A percentile compares a stretch with the other conserved stretches of the same genome.
Conservation (phyloP, 2,113 vertebrate species). For the Paramisgurnus dabryanus region DNA sequence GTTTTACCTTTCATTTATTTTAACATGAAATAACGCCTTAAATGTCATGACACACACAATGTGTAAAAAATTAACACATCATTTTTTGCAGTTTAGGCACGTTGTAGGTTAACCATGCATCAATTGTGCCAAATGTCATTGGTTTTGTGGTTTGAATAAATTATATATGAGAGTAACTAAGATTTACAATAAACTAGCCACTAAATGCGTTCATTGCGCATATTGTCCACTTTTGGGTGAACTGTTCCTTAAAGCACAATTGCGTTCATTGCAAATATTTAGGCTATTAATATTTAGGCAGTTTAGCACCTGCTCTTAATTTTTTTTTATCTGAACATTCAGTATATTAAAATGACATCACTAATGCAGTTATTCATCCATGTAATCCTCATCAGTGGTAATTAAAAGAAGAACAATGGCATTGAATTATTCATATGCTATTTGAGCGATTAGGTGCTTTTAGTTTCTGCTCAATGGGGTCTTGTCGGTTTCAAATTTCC, state of each 20-base stretch:
- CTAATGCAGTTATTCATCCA: slow-evolving; percentile 35
- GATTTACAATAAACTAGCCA: background rate
- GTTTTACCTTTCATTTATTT: too few species aligned
- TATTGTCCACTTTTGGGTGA: background rate
- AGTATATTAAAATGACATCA: slow-evolving; percentile 27
- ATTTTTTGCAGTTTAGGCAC: too few species aligned
- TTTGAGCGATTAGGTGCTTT: slow-evolving; percentile 19
- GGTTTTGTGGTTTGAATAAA: background rate
- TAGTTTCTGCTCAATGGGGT: slow-evolving; percentile 13
- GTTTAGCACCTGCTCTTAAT: background rate
- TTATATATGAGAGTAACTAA: background rate
- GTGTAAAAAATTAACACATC: too few species aligned
- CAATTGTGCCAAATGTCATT: background rate
- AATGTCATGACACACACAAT: too few species aligned
- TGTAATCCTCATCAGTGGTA: slow-evolving; percentile 34
- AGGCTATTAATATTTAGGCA: too few species aligned
- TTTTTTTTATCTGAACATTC: slow-evolving; percentile 18
- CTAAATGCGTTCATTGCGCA: background rate
- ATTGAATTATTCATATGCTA: slow-evolving; percentile 35
- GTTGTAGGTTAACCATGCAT: too few species aligned
- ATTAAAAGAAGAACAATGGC: slow-evolving; percentile 40
- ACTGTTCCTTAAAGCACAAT: background rate
- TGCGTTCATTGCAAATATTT: background rate
- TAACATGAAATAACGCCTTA: too few species aligned
- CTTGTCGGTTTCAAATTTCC: slow-evolving; percentile 11